Conservation (phyloP, 2,888 invertebrate species). For the Bhutanitis thaidina region DNA sequence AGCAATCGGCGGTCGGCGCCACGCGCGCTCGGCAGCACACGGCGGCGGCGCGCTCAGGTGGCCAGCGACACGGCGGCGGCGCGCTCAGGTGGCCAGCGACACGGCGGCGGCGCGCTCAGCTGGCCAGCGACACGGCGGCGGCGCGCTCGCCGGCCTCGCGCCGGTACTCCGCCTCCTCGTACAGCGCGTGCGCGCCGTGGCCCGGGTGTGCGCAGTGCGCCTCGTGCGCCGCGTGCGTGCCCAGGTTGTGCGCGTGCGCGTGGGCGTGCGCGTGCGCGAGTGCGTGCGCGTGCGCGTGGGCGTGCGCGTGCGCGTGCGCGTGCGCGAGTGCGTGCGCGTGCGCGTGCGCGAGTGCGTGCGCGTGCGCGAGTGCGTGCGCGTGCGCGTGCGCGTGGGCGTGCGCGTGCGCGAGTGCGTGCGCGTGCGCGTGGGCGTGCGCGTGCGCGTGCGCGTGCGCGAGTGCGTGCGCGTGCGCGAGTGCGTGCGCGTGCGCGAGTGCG, state of each 20-base stretch:
- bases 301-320: slow-evolving; percentile 42
- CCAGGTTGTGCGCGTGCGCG: slow-evolving; percentile 33
- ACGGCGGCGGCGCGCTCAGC: slow-evolving; percentile 72
- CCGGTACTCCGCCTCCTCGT: slow-evolving; percentile 47
- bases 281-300: slow-evolving; percentile 29
- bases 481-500: too few species aligned
- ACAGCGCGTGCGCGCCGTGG: slow-evolving; percentile 35
- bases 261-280: slow-evolving; percentile 39
- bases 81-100: slow-evolving; percentile 37
- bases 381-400: slow-evolving; percentile 36
- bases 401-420: slow-evolving; percentile 21
- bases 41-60: too few species aligned
- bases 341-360: too few species aligned
- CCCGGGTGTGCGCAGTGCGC: slow-evolving; percentile 40
- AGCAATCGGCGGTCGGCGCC: slow-evolving; percentile 49
- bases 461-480: too few species aligned
- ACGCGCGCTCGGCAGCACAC: too few species aligned
- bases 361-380: slow-evolving; percentile 30
- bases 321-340: too few species aligned
- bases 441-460: slow-evolving; percentile 58
- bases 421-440: slow-evolving; percentile 36
- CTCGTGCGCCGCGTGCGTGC: slow-evolving; percentile 29
- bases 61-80: too few species aligned
- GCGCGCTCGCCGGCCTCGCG: slow-evolving; percentile 67
- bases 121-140: slow-evolving; percentile 75